Conservation (phyloP, 2,888 invertebrate genomes). For the Andrena camellia region DNA sequence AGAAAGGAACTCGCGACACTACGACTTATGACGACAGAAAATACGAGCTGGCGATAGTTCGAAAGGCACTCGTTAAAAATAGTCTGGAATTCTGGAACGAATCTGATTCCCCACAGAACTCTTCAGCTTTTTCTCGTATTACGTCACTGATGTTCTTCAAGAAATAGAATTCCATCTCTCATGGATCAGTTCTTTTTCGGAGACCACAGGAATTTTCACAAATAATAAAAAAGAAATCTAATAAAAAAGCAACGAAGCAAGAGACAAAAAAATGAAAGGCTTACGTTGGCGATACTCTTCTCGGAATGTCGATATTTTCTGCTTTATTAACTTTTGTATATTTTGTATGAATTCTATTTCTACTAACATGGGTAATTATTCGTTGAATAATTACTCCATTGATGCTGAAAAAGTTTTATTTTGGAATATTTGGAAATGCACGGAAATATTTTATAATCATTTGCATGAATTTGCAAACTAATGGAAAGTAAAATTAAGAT, state of each 20-base stretch:
- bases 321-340: too few relatives aligned
- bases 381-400: too few relatives aligned
- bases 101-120: conserved; percentile 35
- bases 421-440: not conserved
- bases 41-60: conserved; percentile 48
- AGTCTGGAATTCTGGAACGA: conserved; percentile 62
- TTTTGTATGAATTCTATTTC: too few relatives aligned
- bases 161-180: not conserved
- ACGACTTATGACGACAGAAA: conserved; percentile 44
- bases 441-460: not conserved
- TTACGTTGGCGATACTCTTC: too few relatives aligned
- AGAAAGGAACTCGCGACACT: conserved; percentile 19
- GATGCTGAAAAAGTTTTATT: not conserved
- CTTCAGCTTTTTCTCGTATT: conserved; percentile 27
- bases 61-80: conserved; percentile 65
- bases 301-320: too few relatives aligned
- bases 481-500: not conserved
- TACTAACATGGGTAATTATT: not conserved
- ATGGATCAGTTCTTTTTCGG: not conserved
- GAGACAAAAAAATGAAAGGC: too few relatives aligned
- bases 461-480: not conserved
- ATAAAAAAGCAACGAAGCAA: not conserved
- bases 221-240: not conserved
- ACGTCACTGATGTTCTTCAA: not conserved
- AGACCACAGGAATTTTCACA: not conserved